phyloP scores from a whole-genome alignment of 2,797 vertebrate species.

The Karalla daura region DNA sequence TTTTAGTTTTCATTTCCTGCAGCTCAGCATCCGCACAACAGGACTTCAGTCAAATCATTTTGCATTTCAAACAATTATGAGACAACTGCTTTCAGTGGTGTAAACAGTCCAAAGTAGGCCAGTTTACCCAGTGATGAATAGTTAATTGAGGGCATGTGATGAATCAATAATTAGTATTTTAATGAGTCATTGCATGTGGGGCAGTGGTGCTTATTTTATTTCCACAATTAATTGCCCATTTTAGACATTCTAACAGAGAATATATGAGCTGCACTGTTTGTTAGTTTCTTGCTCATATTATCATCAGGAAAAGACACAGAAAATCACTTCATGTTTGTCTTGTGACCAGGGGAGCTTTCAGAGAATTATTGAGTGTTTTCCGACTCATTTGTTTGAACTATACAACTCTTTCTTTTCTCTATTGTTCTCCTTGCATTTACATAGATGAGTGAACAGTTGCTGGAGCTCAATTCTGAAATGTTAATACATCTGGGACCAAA shows the following conservation, averaged over 20 bases:
- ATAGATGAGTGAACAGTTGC: background rate
- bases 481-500: background rate
- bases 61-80: background rate
- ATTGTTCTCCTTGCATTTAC: background rate
- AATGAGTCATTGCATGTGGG: background rate
- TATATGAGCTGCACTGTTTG: background rate
- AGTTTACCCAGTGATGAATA: background rate
- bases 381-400: too few relatives aligned
- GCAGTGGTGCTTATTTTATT: background rate
- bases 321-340: background rate
- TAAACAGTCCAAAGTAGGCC: slow-evolving; percentile 1
- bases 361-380: background rate
- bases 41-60: background rate
- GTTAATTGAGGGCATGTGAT: background rate
- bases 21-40: background rate
- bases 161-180: background rate
- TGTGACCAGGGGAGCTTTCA: background rate
- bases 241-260: background rate
- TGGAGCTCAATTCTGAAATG: background rate
- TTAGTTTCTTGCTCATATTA: background rate
- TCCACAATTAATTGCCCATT: background rate
- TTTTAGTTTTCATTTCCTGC: accelerated
- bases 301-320: background rate
- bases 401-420: background rate
- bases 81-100: background rate